Conservation (phyloP, 1,140 invertebrate species). For the Goniozus legneri region DNA sequence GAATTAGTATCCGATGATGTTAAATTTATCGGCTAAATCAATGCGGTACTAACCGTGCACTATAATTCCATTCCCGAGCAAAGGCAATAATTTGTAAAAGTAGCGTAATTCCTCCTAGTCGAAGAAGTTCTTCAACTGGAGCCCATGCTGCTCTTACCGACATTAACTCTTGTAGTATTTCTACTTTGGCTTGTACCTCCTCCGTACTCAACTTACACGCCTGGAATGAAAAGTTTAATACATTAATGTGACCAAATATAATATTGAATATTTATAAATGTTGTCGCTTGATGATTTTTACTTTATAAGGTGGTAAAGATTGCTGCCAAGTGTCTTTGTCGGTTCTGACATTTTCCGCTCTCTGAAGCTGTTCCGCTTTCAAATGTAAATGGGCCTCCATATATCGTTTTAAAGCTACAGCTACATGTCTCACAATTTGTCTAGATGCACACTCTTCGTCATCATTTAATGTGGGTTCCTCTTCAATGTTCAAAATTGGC, state of each 20-base stretch:
- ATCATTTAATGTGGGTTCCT: slow-evolving; percentile 72
- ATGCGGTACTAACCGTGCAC: slow-evolving; percentile 63
- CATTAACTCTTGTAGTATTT: slow-evolving; percentile 74
- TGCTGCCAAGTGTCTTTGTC: slow-evolving; percentile 46
- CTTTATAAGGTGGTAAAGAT: slow-evolving; percentile 63
- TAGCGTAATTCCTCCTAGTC: slow-evolving; percentile 79
- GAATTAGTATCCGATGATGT: too few relatives aligned
- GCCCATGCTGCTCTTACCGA: slow-evolving; percentile 76
- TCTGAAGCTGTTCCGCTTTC: slow-evolving; percentile 76
- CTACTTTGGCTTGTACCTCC: slow-evolving; percentile 80
- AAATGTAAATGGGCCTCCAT: slow-evolving; percentile 87
- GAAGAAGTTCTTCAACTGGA: slow-evolving; percentile 81
- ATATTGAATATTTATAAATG: not conserved
- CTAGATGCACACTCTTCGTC: slow-evolving; percentile 88
- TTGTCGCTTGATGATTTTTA: slow-evolving; percentile 25
- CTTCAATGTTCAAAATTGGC: slow-evolving; percentile 71
- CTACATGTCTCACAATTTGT: slow-evolving; percentile 92
- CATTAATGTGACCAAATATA: not conserved
- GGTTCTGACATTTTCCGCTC: slow-evolving; percentile 56
- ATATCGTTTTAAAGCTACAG: slow-evolving; percentile 85
- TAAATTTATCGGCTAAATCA: slow-evolving; percentile 8
- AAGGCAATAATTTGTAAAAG: slow-evolving; percentile 84
- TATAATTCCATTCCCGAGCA: slow-evolving; percentile 89
- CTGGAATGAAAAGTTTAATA: slow-evolving; percentile 43
- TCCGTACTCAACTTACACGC: slow-evolving; percentile 69